Evolutionary conservation across 2,113 vertebrate genomes (phyloP).

Genomic region (Cariama cristata): DNA sequence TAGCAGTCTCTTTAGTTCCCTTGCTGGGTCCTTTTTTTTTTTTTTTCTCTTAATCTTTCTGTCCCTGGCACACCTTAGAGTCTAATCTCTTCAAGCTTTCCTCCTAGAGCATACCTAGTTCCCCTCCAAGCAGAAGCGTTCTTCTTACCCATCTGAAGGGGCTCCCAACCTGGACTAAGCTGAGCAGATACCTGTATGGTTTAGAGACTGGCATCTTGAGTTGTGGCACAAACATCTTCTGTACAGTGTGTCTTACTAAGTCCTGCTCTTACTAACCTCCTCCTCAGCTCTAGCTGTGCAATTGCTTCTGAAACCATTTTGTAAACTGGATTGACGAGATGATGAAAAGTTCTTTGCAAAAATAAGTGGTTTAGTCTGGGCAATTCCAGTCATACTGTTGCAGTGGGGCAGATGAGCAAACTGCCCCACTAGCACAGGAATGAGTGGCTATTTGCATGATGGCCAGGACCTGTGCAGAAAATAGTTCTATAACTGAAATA

Average conservation of each 20-base stretch:
- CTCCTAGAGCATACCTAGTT: not conserved
- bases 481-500: not conserved
- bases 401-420: not conserved
- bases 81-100: not conserved
- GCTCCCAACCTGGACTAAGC: not conserved
- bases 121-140: not conserved
- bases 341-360: not conserved
- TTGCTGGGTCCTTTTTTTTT: not conserved
- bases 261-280: not conserved
- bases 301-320: not conserved
- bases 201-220: not conserved
- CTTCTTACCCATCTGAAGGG: not conserved
- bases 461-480: not conserved
- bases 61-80: not conserved
- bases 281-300: not conserved
- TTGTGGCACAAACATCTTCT: not conserved
- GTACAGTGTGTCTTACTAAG: not conserved
- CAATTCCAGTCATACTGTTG: not conserved
- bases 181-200: not conserved
- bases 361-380: not conserved
- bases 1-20: not conserved
- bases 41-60: not conserved
- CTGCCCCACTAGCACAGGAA: not conserved
- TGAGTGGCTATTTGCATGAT: not conserved
- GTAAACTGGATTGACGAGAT: not conserved